These are phyloP conservation scores for Pseudorhiza aurosa DNA, from an alignment of 30 jellyfish, hydroid and myxozoan species.

Conservation along the genomic window DNA sequence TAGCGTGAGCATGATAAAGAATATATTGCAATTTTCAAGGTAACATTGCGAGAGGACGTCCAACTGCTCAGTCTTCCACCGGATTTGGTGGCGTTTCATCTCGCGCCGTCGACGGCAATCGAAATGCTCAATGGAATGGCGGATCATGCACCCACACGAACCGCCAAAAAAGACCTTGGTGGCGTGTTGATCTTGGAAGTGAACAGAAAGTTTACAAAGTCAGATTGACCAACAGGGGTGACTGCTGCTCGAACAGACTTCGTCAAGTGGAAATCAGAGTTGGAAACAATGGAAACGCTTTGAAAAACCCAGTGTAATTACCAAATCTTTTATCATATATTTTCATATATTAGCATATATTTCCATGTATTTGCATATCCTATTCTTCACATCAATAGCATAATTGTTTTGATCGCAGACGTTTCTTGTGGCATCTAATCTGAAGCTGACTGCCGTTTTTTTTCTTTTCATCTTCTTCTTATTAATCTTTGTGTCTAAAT, in stretches of 20 bases:
- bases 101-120: slow-evolving; percentile 62
- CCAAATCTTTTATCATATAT: too few relatives aligned
- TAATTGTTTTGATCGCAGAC: too few relatives aligned
- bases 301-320: slow-evolving; percentile 29
- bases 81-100: slow-evolving; percentile 49
- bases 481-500: too few relatives aligned
- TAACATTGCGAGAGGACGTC: slow-evolving; percentile 48
- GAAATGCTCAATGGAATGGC: slow-evolving; percentile 53
- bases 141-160: slow-evolving; percentile 64
- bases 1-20: not conserved
- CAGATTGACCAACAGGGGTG: slow-evolving; percentile 50
- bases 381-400: too few relatives aligned
- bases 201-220: slow-evolving; percentile 35
- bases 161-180: slow-evolving; percentile 40
- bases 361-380: too few relatives aligned
- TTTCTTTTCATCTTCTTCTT: too few relatives aligned
- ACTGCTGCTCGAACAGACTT: slow-evolving; percentile 47
- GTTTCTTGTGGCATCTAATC: too few relatives aligned
- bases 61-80: slow-evolving; percentile 52
- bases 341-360: too few relatives aligned
- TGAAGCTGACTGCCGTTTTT: too few relatives aligned
- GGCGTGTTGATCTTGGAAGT: slow-evolving; percentile 63
- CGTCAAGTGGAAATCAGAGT: slow-evolving; percentile 44
- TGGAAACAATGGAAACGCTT: slow-evolving; percentile 28
- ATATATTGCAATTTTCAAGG: slow-evolving; percentile 10